Evolutionary conservation across 2,797 vertebrate genomes (phyloP), one percentile per base, ranked within the genome.

Genomic region (Rhinichthys osculus): DNA sequence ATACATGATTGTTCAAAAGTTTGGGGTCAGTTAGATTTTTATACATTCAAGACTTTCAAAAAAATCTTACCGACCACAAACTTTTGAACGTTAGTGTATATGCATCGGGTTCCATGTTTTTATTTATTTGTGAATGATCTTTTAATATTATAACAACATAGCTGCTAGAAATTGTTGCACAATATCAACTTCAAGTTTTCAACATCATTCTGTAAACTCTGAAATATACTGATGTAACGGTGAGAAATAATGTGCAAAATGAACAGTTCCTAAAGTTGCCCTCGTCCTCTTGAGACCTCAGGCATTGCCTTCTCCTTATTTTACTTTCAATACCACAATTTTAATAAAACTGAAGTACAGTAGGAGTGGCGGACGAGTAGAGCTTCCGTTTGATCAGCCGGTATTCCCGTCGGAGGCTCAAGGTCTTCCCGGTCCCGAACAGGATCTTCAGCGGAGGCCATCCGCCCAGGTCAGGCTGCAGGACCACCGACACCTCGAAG

Each of bases 361-460:
- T 91, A 0, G 95, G 95, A 62, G 91, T 94, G 47, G 93, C 95
- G 0, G 95, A 95, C 1, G 95, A 96, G 89, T 96, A 96, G 6
- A 96, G 94, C 89, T 96, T 96, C 90, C 92, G 93, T 92, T 96
- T 96, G 70, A 96, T 91, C 86, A 96, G 92, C n/a, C 92, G 88
- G 89, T 95, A 96, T 83, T 95, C 92, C 0, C 95, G 88, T 35
- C 92, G 92, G 78, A 96, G 92, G 87, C 93, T 94, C 85, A 96
- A 64, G 44, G 92, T 94, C 57, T 93, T 94, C 54, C 83, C 89
- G 14, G 72, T 69, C 0, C 92, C 91, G 7, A 96, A 95, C 40
- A 96, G 88, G 89, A 89, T 85, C 84, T 88, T 93, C 16, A 96
- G 88, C 0, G 91, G 87, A 0, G 91, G 91, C 95, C 95, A 96